Base-by-base conservation (phyloP, 2,888 invertebrate species). In the Nomada goodeniana region DNA sequence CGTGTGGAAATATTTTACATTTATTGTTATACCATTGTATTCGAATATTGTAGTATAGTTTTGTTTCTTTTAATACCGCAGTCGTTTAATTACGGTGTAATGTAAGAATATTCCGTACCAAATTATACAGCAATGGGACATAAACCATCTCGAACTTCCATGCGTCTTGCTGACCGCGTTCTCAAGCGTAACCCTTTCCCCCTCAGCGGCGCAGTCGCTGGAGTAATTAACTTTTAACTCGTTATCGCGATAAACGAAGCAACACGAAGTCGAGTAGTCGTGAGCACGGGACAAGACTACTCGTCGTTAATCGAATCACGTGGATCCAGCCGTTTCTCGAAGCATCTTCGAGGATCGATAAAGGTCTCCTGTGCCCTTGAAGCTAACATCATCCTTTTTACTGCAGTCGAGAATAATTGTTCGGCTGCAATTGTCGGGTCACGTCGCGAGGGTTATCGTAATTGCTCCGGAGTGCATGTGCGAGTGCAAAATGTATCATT, bases 201-300 rank as follows among this genome's bases (percentile, higher is more conserved):
- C 20, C 20, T 3, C 11, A 1, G 10, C 60, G 3, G 20, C 36
- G 15, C 68, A 64, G 64, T 76, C 53, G 65, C 70, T 47, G 20
- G 59, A 70, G 53, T 76, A 76, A 80, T 80, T 80, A 80, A 80
- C 76, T 80, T 70, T 76, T 76, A 53, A 55, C 79, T 80, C 77
- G 77, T 80, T 80, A 71, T 76, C 79, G 65, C 65, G 69, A 65
- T 70, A 80, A 76, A 59, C 69, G 70, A 65, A 60, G 76, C 79
- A 60, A 65, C 70, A 60, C 65, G 61, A 76, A 63, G 59, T 53
- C 36, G 15, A 26, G 55, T 18, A 44, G 64, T 55, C 55, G 61
- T 2, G 60, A 44, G 53, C 74, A 68, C 60, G 59, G 73, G 50
- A 47, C 75, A 55, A 68, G 67, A 59, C 52, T 52, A 7, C 50